Percentiles rank a stretch among this genome's conserved stretches.
phyloP scores from a whole-genome alignment of 1,140 invertebrate species.

The Cotesia vestalis region DNA sequence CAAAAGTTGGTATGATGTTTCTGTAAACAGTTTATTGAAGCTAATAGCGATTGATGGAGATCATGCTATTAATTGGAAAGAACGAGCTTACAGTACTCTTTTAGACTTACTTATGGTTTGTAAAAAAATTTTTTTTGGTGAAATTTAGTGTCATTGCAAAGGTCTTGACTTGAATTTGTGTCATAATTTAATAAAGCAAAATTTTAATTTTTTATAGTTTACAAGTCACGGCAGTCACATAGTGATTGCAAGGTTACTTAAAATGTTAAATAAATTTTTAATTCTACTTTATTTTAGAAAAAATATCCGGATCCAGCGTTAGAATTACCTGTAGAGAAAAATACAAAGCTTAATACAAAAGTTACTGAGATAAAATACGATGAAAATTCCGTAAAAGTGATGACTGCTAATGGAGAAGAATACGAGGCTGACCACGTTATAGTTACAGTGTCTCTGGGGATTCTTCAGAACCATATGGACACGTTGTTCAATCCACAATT shows the following conservation, averaged over 20 bases:
- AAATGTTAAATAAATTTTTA: too few relatives aligned
- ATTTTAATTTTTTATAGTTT: too few relatives aligned
- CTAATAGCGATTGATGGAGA: conserved; percentile 72
- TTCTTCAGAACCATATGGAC: conserved; percentile 60
- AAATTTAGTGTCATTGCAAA: too few relatives aligned
- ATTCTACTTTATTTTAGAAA: conserved; percentile 42
- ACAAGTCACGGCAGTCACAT: too few relatives aligned
- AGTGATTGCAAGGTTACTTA: too few relatives aligned
- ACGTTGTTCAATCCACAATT: conserved; percentile 60
- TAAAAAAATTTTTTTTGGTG: too few relatives aligned
- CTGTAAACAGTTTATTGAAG: conserved; percentile 65
- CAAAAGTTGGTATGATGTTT: conserved; percentile 71
- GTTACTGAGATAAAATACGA: conserved; percentile 55
- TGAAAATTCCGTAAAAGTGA: conserved; percentile 39
- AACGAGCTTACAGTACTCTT: conserved; percentile 69
- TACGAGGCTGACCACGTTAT: conserved; percentile 61
- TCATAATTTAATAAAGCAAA: too few relatives aligned
- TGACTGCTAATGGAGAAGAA: conserved; percentile 44
- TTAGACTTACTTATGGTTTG: conserved; percentile 70
- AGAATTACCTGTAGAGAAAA: conserved; percentile 48
- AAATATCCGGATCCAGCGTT: conserved; percentile 46
- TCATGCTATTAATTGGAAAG: conserved; percentile 70
- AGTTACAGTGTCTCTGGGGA: conserved; percentile 64
- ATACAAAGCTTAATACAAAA: conserved; percentile 55
- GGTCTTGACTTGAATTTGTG: too few relatives aligned